Evolutionary conservation across 2,797 vertebrate species (phyloP), one percentile per base, ranked within the genome.

Genomic region (Sebastes oblongus): DNA sequence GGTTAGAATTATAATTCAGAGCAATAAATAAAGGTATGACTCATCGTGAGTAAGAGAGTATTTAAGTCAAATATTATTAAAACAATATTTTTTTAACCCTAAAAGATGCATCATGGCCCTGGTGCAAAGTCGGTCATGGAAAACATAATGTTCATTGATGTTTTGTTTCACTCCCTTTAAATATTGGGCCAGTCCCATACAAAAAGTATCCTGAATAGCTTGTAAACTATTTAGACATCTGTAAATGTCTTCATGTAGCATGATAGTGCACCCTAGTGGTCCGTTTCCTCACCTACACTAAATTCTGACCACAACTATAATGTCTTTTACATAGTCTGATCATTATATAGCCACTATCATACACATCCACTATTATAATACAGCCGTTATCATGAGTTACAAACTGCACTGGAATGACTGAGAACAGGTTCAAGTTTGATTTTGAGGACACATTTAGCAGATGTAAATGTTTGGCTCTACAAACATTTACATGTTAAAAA

Each of bases 251-350:
- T 42, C 1, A 29, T 75, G 11, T 65, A 74, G 80, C 64, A 18
- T 64, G 56, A 85, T 66, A 90, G 64, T 20, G 80, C 80, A 0
- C 27, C 39, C 91, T 88, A 64, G 88, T 83, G 92, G 83, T 30
- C 9, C 0, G 1, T 29, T 6, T 30, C 2, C 4, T 6, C 1
- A 67, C 12, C 30, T 77, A 75, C 81, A 81, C 27, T 12, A n/a
- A 59, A 42, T 16, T 9, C 14, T 7, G 6, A 36, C 16, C 3
- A 24, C 22, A 32, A 12, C 27, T 4, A 16, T 2, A 64, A 58
- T 2, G 11, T 56, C 24, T 36, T 64, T 5, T 32, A 6, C 14
- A 46, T 14, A 14, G 18, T 30, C 20, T 61, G 52, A 14, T 78
- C 14, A 34, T 52, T 34, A 52, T 14, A 18, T 9, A 52, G 13